These are phyloP conservation scores for Chrysaora quinquecirrha DNA, from an alignment of 30 jellyfish, hydroid and myxozoan genomes.

Conservation along the genomic window DNA sequence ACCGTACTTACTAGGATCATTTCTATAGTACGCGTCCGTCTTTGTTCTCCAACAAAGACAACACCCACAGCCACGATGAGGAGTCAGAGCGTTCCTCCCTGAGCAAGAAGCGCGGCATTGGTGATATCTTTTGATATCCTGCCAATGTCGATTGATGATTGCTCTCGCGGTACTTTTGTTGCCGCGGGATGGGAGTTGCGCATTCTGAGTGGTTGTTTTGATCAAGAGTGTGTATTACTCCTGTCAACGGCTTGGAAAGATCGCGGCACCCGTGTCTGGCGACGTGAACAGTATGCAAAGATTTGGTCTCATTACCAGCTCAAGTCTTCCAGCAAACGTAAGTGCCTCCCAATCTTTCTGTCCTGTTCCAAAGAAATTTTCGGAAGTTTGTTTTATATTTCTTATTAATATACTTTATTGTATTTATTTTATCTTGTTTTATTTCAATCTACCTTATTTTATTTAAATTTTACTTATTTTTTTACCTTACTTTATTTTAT, in stretches of 20 bases:
- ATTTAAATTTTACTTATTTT: too few species aligned
- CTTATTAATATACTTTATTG: too few species aligned
- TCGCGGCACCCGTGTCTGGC: conserved; percentile 64
- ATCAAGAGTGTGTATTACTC: conserved; percentile 67
- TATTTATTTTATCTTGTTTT: too few species aligned
- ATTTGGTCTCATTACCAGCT: conserved; percentile 48
- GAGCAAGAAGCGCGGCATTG: conserved; percentile 87
- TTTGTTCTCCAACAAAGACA: conserved; percentile 88
- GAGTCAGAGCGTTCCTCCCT: conserved; percentile 79
- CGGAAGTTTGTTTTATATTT: too few species aligned
- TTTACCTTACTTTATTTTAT: too few species aligned
- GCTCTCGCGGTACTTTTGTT: conserved; percentile 70
- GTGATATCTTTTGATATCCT: conserved; percentile 1
- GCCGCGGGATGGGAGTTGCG: conserved; percentile 75
- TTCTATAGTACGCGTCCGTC: conserved; percentile 99
- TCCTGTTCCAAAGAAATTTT: too few species aligned
- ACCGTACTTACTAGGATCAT: conserved; percentile 99
- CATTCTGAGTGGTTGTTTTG: conserved; percentile 89
- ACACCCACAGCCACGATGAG: conserved; percentile 89
- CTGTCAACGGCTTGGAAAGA: conserved; percentile 88
- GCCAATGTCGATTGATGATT: conserved; percentile 76
- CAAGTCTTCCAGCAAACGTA: conserved; percentile 81
- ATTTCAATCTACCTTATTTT: too few species aligned
- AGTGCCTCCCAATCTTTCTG: too few species aligned
- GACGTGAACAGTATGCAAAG: conserved; percentile 41